A percentile compares a stretch with the other conserved stretches of the same genome.
Conservation (phyloP, 2,113 vertebrate genomes). For the Bufo bufo region DNA sequence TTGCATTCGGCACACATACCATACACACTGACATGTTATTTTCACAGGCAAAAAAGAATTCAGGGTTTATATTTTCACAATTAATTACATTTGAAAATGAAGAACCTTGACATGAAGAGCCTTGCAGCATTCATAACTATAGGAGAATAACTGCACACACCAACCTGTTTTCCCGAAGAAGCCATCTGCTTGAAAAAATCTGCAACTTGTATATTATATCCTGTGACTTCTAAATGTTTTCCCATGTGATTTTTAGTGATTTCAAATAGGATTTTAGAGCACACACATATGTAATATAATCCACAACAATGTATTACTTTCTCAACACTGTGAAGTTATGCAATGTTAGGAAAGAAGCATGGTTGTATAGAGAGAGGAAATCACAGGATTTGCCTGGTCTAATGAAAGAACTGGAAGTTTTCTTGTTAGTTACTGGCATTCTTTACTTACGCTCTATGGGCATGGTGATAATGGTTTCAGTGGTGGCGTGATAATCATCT, state of each 20-base stretch:
- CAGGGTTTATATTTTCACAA: neutral
- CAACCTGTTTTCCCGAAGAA: neutral
- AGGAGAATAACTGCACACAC: neutral
- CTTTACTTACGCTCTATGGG: slow-evolving; percentile 78
- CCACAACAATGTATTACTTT: slow-evolving; percentile 4
- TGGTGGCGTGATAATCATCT: slow-evolving; percentile 93
- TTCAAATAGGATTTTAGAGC: slow-evolving; percentile 5
- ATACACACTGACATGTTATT: too few relatives aligned
- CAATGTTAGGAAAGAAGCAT: neutral
- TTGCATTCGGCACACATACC: too few relatives aligned
- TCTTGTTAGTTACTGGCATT: slow-evolving; percentile 11
- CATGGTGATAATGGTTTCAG: slow-evolving; percentile 95
- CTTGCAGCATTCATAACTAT: too few relatives aligned
- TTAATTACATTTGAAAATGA: too few relatives aligned
- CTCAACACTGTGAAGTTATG: neutral
- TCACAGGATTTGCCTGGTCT: slow-evolving; percentile 7
- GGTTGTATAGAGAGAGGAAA: neutral
- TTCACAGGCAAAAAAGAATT: neutral
- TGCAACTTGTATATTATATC: slow-evolving; percentile 12
- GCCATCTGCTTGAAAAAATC: slow-evolving; percentile 32
- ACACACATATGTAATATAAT: slow-evolving; percentile 16
- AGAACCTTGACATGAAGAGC: too few relatives aligned
- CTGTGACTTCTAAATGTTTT: slow-evolving; percentile 2
- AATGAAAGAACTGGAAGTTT: slow-evolving; percentile 11
- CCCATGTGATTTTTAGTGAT: neutral